Percentiles rank a stretch among this genome's conserved stretches.
Conservation (phyloP, 2,113 vertebrate genomes). For the Hippocampus abdominalis region DNA sequence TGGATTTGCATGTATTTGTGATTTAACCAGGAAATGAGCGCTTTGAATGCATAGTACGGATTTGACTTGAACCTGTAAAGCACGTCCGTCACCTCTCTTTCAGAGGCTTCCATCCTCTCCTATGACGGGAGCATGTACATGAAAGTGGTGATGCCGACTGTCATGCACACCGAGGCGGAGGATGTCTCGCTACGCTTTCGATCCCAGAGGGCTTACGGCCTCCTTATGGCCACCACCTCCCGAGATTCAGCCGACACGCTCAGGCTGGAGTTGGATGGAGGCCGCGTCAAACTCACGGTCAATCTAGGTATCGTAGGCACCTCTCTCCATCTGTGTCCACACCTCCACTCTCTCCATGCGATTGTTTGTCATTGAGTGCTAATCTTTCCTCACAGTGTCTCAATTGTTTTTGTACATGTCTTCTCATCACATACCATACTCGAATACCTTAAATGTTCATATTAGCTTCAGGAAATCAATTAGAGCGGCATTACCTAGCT, state of each 20-base stretch:
- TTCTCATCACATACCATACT: slow-evolving; percentile 29
- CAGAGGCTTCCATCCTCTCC: slow-evolving; percentile 96
- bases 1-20: too few species aligned
- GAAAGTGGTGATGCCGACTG: slow-evolving; percentile 95
- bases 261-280: slow-evolving; percentile 90
- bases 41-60: too few species aligned
- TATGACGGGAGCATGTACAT: slow-evolving; percentile 99
- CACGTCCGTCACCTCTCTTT: background rate
- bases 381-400: slow-evolving; percentile 25
- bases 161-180: slow-evolving; percentile 98
- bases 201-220: slow-evolving; percentile 92
- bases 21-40: too few species aligned
- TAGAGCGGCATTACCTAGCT: slow-evolving; percentile 6
- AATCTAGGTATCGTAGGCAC: slow-evolving; percentile 96
- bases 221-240: slow-evolving; percentile 94
- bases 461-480: slow-evolving; percentile 3
- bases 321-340: slow-evolving; percentile 67
- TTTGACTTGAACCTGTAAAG: too few species aligned
- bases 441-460: slow-evolving; percentile 3
- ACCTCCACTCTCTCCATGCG: slow-evolving; percentile 30
- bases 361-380: slow-evolving; percentile 26
- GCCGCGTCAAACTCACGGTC: slow-evolving; percentile 97
- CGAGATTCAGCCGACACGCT: slow-evolving; percentile 93
- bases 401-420: slow-evolving; percentile 21
- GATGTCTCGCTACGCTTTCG: slow-evolving; percentile 96